Evolutionary conservation across 2,797 vertebrate species (phyloP), one percentile per base, ranked within the genome.

Genomic region (Staurois parvus): DNA sequence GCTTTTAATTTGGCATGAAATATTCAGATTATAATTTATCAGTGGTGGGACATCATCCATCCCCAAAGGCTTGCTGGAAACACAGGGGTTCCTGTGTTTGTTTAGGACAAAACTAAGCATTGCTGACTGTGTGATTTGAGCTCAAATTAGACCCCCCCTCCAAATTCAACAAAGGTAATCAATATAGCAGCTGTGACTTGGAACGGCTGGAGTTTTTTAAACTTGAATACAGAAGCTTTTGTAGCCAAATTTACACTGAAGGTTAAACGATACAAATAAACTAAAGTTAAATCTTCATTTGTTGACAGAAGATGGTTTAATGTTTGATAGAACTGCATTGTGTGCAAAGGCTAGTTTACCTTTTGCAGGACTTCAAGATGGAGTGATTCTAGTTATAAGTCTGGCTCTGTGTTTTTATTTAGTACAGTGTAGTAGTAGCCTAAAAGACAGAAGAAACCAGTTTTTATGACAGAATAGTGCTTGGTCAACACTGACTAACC

Each of bases 11-110:
- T 83, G 75, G 40, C 74, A 30, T 40, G 26, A 68, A 74, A 73
- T 28, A 64, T 82, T 37, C 28, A 34, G 67, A 79, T 82, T 77
- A 37, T 76, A 72, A 81, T 82, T 78, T 86, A 86, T 83, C 52
- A 86, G 32, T 28, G 5, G 69, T 13, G 28, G 52, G 66, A 70
- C 66, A 72, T 77, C 74, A 40, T 56, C 75, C 68, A 59, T 24
- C 11, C 52, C 52, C 21, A 6, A 59, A 59, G 52, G 52, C 52
- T 21, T 59, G 52, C 21, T 59, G 52, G 21, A 37, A 4, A n/a
- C 24, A 42, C 70, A 42, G 42, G 34, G 32, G 34, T 42, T 40
- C 9, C 19, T 42, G n/a, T 73, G 24, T 73, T 42, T 30, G 68
- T 29, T 70, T 59, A 59, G 52, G 52, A n/a, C 52, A 59, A 24